Evolutionary conservation across 2,888 invertebrate species (phyloP).

Genomic region (Meghimatium bilineatum): DNA sequence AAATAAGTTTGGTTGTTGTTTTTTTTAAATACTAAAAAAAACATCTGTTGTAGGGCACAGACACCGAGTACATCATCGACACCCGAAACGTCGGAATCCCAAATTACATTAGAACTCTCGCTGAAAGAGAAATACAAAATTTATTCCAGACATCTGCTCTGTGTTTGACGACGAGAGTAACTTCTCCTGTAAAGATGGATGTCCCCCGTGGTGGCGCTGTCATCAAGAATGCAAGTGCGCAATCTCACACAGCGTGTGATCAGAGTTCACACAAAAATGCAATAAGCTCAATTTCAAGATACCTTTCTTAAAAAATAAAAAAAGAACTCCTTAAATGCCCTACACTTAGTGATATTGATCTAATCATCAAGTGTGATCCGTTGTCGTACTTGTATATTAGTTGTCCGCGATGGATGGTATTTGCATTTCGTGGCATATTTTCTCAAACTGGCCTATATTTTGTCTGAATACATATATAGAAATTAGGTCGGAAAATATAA

Average conservation of each 20-base stretch:
- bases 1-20: neutral
- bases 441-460: no score
- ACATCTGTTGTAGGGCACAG: neutral
- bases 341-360: no score
- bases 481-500: no score
- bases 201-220: constrained; percentile 18
- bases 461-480: no score
- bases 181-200: constrained; percentile 32
- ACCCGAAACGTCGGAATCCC: neutral
- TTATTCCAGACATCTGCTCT: constrained; percentile 83
- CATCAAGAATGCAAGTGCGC: constrained; percentile 30
- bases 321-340: no score
- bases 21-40: neutral
- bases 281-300: neutral
- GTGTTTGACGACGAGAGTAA: constrained; percentile 45
- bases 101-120: constrained; percentile 37
- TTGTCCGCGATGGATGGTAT: no score
- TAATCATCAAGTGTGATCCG: no score
- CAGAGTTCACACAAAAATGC: neutral
- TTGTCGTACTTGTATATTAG: no score
- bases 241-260: neutral
- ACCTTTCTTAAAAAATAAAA: neutral
- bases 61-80: neutral
- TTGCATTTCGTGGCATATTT: no score
- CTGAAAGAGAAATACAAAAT: constrained; percentile 79